phyloP scores from a whole-genome alignment of 2,113 vertebrate species.

The Condylura cristata region DNA sequence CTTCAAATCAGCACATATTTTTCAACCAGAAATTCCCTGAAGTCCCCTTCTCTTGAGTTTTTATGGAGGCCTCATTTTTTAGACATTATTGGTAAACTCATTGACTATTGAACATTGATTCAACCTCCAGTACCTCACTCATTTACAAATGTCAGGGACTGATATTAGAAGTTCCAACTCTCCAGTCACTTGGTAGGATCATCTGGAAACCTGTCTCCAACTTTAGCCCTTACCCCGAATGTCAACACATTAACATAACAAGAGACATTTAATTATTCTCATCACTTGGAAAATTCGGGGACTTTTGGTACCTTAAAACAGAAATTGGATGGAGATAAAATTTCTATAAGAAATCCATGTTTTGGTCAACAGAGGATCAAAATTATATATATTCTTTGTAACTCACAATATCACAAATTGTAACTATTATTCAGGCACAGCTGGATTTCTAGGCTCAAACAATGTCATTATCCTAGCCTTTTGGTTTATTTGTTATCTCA shows the following conservation, averaged over 20 bases:
- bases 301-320: background rate
- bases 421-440: background rate
- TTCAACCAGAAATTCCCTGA: background rate
- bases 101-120: background rate
- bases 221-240: background rate
- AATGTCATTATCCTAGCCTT: background rate
- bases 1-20: background rate
- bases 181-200: no score
- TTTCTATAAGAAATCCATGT: background rate
- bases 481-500: background rate
- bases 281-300: background rate
- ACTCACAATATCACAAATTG: background rate
- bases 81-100: background rate
- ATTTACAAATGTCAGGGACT: background rate
- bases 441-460: background rate
- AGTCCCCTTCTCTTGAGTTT: background rate
- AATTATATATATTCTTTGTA: background rate
- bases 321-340: background rate
- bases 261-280: background rate
- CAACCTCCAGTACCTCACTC: background rate
- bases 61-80: background rate
- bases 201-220: no score
- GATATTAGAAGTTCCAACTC: no score
- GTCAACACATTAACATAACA: background rate
- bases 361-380: background rate